Conservation (phyloP, 2,113 vertebrate genomes). For the Heptranchias perlo region DNA sequence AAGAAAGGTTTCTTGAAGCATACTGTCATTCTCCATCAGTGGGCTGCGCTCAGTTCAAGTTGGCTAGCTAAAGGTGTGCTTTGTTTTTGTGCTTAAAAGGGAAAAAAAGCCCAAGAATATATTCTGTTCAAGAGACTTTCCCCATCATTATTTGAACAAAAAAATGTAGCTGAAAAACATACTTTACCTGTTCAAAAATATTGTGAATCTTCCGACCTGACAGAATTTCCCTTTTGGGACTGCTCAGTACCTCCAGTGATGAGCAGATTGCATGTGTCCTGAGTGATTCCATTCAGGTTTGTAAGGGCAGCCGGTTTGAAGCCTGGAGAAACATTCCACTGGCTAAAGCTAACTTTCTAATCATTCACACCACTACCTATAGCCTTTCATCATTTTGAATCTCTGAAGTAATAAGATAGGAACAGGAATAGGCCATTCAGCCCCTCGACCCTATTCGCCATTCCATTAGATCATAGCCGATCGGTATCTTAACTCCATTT, state of each 20-base stretch:
- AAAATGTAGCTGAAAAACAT: too few relatives aligned
- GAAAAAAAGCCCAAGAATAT: too few relatives aligned
- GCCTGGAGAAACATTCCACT: neutral
- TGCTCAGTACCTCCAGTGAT: too few relatives aligned
- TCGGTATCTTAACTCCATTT: neutral
- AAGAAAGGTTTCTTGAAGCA: neutral
- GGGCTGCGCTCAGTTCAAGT: neutral
- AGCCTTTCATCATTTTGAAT: neutral
- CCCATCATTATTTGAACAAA: too few relatives aligned
- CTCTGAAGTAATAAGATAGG: neutral
- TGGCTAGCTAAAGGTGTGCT: too few relatives aligned
- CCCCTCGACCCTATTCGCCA: neutral
- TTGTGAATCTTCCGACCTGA: too few relatives aligned
- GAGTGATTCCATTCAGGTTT: neutral
- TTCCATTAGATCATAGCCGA: neutral
- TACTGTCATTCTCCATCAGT: neutral
- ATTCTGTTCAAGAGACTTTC: too few relatives aligned
- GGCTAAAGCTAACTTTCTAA: neutral
- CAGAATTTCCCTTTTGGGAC: too few relatives aligned
- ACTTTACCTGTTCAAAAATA: too few relatives aligned
- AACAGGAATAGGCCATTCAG: neutral
- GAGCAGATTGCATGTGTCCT: neutral
- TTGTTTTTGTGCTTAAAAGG: too few relatives aligned
- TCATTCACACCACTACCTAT: neutral
- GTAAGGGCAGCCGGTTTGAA: neutral